Percentiles rank a stretch among this genome's conserved stretches.
These are phyloP conservation scores for Diachrysia chrysitis DNA, from an alignment of 2,888 invertebrate species.

Conservation along the genomic window DNA sequence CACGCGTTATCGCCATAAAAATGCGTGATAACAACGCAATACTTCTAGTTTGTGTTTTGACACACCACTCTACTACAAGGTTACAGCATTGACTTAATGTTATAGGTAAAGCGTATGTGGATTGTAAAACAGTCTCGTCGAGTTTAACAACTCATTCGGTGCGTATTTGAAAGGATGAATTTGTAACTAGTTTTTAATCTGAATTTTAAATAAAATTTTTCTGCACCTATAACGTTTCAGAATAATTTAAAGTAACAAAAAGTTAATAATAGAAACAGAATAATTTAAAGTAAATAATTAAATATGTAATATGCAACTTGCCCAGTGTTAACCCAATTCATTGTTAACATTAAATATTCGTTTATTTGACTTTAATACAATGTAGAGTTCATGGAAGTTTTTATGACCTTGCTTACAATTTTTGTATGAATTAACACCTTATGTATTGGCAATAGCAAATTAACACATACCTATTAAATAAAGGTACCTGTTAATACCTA, in stretches of 20 bases:
- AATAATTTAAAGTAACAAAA: no score
- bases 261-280: no score
- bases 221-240: neutral
- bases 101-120: conserved; percentile 41
- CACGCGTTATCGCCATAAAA: conserved; percentile 45
- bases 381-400: conserved; percentile 49
- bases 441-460: conserved; percentile 50
- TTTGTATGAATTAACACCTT: conserved; percentile 41
- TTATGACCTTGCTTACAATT: conserved; percentile 45
- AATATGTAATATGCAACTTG: conserved; percentile 30
- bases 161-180: neutral
- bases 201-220: neutral
- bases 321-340: conserved; percentile 20
- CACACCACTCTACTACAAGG: conserved; percentile 55
- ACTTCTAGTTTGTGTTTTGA: conserved; percentile 56
- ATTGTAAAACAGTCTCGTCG: conserved; percentile 35
- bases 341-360: conserved; percentile 41
- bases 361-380: conserved; percentile 26
- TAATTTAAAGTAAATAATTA: no score
- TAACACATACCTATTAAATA: conserved; percentile 23
- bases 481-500: neutral
- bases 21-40: conserved; percentile 64
- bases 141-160: conserved; percentile 11
- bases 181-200: neutral
- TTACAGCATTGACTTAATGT: conserved; percentile 47